Evolutionary conservation across 2,888 invertebrate genomes (phyloP).

Genomic region (Coecobrya sp.): DNA sequence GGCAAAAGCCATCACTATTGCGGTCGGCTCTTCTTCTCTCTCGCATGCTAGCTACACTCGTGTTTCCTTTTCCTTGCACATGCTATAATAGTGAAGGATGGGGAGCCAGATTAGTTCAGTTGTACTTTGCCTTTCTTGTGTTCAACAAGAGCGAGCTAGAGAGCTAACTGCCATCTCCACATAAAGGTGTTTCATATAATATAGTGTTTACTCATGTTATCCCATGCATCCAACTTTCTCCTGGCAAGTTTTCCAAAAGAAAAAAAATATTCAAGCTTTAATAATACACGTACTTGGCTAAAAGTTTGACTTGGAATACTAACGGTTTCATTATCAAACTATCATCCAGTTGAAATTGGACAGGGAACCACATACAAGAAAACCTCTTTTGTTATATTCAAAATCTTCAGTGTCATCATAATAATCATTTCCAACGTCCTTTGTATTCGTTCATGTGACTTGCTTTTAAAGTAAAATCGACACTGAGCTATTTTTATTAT

Average conservation of each 20-base stretch:
- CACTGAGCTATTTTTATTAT: neutral
- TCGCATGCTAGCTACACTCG: neutral
- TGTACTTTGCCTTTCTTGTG: conserved; percentile 82
- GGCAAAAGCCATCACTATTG: conserved; percentile 26
- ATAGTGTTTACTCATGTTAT: neutral
- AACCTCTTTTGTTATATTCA: neutral
- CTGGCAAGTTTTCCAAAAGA: neutral
- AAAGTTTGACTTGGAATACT: conserved; percentile 62
- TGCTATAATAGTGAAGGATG: conserved; percentile 65
- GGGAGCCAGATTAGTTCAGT: conserved; percentile 74
- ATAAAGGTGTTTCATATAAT: conserved; percentile 47
- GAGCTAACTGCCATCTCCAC: conserved; percentile 42
- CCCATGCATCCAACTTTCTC: conserved; percentile 50
- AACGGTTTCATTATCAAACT: conserved; percentile 71
- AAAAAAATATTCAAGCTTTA: conserved; percentile 34
- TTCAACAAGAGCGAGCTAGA: conserved; percentile 75
- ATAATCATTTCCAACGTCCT: neutral
- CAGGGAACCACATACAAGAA: neutral
- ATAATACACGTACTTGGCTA: conserved; percentile 44
- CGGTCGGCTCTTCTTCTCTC: conserved; percentile 5
- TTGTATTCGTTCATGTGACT: neutral
- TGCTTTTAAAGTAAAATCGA: neutral
- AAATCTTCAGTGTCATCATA: conserved; percentile 37
- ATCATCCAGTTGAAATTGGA: neutral
- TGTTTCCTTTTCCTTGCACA: neutral